Evolutionary conservation across 2,888 invertebrate genomes (phyloP), one percentile per base, ranked within the genome.

Genomic region (Diplazon laetatorius): DNA sequence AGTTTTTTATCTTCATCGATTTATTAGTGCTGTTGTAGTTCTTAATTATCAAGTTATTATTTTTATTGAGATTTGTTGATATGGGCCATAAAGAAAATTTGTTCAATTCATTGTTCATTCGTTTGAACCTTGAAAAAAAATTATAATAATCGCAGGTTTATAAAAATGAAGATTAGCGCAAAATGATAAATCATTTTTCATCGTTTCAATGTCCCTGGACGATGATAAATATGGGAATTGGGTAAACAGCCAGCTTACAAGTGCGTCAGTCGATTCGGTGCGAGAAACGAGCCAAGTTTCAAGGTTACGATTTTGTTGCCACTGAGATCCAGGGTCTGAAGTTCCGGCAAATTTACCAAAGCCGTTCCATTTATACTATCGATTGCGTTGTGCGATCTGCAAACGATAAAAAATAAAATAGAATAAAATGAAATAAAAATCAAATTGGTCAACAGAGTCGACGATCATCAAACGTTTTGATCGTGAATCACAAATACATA

Each of bases 271-370:
- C 85, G 87, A 83, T 93, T 93, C 68, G 93, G 93, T 50, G 91
- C 90, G 39, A 94, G 93, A 90, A 96, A 95, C 60, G 92, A 92
- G 37, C 93, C 93, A 20, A 91, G 88, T 79, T 92, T 92, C 80
- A 95, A 91, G 14, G 92, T 91, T 71, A 89, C 91, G 82, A 95
- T 93, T 82, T 92, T 92, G 90, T 95, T 95, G 87, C 93, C 93
- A 87, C 94, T 94, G 76, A 95, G 89, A 86, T 93, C 94, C 57
- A 95, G 89, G 79, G 92, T 92, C 85, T 93, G 92, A 80, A 95
- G 90, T 82, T 92, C 91, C 55, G 93, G 91, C 82, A 92, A 90
- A 82, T 91, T 89, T 37, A 91, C 84, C 80, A 95, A 89, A 69
- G 92, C 92, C 42, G 85, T 87, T 20, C 89, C 86, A 72, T 91